Conservation (phyloP, 2,888 invertebrate species). For the Meganola albula region DNA sequence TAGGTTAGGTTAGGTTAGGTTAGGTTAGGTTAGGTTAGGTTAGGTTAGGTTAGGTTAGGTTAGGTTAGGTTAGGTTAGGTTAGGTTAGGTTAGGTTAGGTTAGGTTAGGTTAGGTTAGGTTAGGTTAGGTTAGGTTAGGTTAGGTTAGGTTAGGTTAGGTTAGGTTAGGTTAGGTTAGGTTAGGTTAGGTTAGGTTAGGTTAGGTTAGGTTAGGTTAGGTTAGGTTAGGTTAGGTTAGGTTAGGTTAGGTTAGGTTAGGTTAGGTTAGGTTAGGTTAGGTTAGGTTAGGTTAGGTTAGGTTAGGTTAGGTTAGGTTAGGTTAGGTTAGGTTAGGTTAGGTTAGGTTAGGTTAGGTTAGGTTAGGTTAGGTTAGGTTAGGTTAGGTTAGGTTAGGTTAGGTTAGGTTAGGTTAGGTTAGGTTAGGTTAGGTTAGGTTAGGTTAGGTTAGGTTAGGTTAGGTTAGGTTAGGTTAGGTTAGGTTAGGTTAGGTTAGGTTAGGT, state of each 20-base stretch:
- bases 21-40: too few relatives aligned
- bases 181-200: conserved; percentile 12
- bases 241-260: conserved; percentile 19
- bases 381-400: conserved; percentile 13
- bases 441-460: conserved; percentile 8
- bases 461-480: conserved; percentile 10
- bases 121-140: too few relatives aligned
- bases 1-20: too few relatives aligned
- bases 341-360: conserved; percentile 17
- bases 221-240: conserved; percentile 14
- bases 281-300: conserved; percentile 21
- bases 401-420: conserved; percentile 12
- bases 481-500: conserved; percentile 10
- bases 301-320: conserved; percentile 24
- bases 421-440: conserved; percentile 9
- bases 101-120: too few relatives aligned
- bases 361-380: too few relatives aligned
- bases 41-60: too few relatives aligned
- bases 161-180: conserved; percentile 13
- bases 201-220: conserved; percentile 13
- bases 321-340: conserved; percentile 18
- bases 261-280: conserved; percentile 23
- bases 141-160: too few relatives aligned
- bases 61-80: too few relatives aligned
- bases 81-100: too few relatives aligned